Base-by-base conservation (phyloP, 2,888 invertebrate genomes). In the Troilus luridus region DNA sequence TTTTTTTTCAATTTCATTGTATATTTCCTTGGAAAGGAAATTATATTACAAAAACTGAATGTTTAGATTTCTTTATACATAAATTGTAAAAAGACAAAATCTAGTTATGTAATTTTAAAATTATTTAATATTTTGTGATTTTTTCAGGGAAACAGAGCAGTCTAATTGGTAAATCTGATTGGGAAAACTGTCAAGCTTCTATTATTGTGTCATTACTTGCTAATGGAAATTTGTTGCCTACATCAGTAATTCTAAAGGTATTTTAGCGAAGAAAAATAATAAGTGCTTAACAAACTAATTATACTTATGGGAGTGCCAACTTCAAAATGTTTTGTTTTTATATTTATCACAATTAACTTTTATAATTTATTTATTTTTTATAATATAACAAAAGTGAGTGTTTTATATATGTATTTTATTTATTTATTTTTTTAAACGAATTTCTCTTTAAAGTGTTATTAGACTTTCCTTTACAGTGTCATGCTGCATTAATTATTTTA, bases 151-250 rank as follows among this genome's bases (percentile, higher is more conserved):
- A 92, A 90, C 81, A 91, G n/a, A 77, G 77, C 24, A 85, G 91
- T 24, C 90, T 93, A 19, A 90, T 93, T 62, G 91, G 93, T 21
- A 93, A 93, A 90, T 90, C 93, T 21, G 93, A 93, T n/a, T 92
- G 93, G 60, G 93, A 93, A 60, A 93, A 93, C 88, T 93, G 93
- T 88, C 93, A 94, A 58, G 94, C 93, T 11, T 93, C 93, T 12
- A 92, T 93, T 12, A 92, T 94, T 59, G 72, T 94, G 67, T 92
- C 93, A 17, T 92, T 93, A 88, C 90, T 93, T 8, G 93, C 93
- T 17, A 92, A 93, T 92, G 94, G 94, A 6, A 92, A 64, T 5
- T 67, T 93, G 11, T 92, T 93, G 54, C 93, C 94, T 0, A 93
- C 93, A 7, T 92, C 93, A 81, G 90, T 94, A 60, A 93, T 94